Evolutionary conservation across 2,797 vertebrate species (phyloP).

Genomic region (Enteromius radiatus): DNA sequence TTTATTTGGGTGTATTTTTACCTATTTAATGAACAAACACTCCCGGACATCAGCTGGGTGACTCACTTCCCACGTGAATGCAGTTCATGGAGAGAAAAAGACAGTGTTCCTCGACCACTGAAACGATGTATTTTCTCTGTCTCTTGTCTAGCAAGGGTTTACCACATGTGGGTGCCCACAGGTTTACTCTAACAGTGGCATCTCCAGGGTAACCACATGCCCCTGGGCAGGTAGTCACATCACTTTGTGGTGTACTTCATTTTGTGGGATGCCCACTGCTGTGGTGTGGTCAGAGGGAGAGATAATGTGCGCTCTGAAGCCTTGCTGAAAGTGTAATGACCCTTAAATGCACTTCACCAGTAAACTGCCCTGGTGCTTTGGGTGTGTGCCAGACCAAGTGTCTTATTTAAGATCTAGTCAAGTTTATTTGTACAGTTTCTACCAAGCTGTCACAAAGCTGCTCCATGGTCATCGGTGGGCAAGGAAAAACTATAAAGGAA

Average conservation of each 20-base stretch:
- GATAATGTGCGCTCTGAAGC: background rate
- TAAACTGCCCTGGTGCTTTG: constrained; percentile 18
- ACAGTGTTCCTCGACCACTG: constrained; percentile 36
- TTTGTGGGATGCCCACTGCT: constrained; percentile 28
- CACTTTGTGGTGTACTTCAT: constrained; percentile 13
- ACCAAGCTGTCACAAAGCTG: background rate
- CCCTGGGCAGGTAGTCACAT: constrained; percentile 15
- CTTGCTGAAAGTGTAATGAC: constrained; percentile 39
- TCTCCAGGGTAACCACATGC: constrained; percentile 16
- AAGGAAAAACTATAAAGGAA: background rate
- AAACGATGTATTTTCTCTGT: constrained; percentile 20
- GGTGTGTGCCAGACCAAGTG: constrained; percentile 22
- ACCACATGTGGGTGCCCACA: constrained; percentile 25
- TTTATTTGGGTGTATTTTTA: constrained; percentile 83
- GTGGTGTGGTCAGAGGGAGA: constrained; percentile 27
- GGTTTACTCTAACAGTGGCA: constrained; percentile 23
- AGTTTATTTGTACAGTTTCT: constrained; percentile 8
- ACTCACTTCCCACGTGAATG: constrained; percentile 57
- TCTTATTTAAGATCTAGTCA: constrained; percentile 30
- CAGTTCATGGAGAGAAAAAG: constrained; percentile 26
- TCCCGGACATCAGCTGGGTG: constrained; percentile 71
- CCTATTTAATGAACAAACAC: constrained; percentile 74
- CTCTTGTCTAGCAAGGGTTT: constrained; percentile 10
- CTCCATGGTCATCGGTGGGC: background rate
- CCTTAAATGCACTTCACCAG: constrained; percentile 29